Conservation (phyloP, 2,888 invertebrate genomes). For the Callyntrura sp. region DNA sequence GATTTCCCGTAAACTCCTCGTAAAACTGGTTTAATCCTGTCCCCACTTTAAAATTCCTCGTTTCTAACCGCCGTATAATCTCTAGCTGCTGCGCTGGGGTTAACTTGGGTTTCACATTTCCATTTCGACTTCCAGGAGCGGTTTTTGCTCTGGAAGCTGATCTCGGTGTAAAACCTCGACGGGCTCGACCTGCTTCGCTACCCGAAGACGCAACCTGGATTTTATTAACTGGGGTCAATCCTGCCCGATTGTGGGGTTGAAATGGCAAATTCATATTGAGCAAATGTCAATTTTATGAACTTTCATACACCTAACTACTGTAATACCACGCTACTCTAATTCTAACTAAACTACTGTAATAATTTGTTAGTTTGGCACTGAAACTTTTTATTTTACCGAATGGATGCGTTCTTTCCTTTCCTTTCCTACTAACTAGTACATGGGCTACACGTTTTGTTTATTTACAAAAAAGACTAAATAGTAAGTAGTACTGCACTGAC, state of each 20-base stretch:
- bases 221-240: constrained; percentile 14
- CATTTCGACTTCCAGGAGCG: neutral
- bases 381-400: too few relatives aligned
- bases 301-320: too few relatives aligned
- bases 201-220: constrained; percentile 35
- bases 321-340: too few relatives aligned
- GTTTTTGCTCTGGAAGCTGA: constrained; percentile 36
- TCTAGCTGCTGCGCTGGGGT: constrained; percentile 63
- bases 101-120: constrained; percentile 47
- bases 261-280: constrained; percentile 45
- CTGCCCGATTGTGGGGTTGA: constrained; percentile 27
- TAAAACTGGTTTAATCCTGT: constrained; percentile 65
- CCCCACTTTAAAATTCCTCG: constrained; percentile 45
- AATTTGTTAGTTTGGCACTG: too few relatives aligned
- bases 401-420: too few relatives aligned
- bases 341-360: too few relatives aligned
- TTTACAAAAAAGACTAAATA: too few relatives aligned
- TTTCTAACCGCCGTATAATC: constrained; percentile 51
- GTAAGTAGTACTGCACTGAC: too few relatives aligned
- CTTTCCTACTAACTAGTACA: too few relatives aligned
- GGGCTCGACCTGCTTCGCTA: neutral
- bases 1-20: constrained; percentile 15
- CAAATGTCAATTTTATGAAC: too few relatives aligned
- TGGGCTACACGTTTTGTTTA: too few relatives aligned
- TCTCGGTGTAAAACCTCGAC: constrained; percentile 53